A percentile compares a stretch with the other conserved stretches of the same genome.
These are phyloP conservation scores for Periophthalmodon schlosseri DNA, from an alignment of 2,113 vertebrate genomes.

Conservation along the genomic window DNA sequence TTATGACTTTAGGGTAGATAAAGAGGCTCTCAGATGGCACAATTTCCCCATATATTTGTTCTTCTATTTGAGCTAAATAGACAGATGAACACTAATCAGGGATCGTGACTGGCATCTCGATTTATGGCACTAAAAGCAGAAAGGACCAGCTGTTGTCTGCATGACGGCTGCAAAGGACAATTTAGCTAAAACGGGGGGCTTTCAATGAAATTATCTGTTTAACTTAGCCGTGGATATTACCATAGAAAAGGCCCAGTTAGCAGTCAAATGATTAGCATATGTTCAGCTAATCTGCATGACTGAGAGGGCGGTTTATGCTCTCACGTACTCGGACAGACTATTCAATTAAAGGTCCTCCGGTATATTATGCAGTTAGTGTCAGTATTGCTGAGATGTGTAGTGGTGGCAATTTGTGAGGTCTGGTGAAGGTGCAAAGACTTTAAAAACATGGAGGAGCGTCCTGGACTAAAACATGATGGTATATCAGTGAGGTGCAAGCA, in stretches of 20 bases:
- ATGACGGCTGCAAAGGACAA: constrained; percentile 5
- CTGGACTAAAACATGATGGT: too few species aligned
- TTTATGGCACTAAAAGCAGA: constrained; percentile 1
- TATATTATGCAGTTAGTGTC: neutral
- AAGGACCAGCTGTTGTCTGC: constrained; percentile 20
- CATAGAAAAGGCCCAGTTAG: neutral
- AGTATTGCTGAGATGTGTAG: too few species aligned
- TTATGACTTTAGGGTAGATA: neutral
- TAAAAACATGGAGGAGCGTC: too few species aligned
- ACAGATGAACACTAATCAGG: constrained; percentile 9
- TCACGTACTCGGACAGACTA: neutral
- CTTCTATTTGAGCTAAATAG: constrained; percentile 10
- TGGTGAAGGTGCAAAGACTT: too few species aligned
- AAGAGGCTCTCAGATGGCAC: constrained; percentile 7
- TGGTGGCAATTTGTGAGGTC: too few species aligned
- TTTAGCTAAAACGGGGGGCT: neutral
- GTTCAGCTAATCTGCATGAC: neutral
- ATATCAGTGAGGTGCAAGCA: too few species aligned
- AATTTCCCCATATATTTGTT: neutral
- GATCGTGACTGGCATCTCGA: constrained; percentile 9
- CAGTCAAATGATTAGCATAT: neutral
- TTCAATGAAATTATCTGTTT: neutral
- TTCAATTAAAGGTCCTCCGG: neutral
- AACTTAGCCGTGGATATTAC: neutral
- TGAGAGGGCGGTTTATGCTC: neutral